Evolutionary conservation across 2,113 vertebrate species (phyloP), one percentile per base, ranked within the genome.

Genomic region (Poeciliopsis prolifica): DNA sequence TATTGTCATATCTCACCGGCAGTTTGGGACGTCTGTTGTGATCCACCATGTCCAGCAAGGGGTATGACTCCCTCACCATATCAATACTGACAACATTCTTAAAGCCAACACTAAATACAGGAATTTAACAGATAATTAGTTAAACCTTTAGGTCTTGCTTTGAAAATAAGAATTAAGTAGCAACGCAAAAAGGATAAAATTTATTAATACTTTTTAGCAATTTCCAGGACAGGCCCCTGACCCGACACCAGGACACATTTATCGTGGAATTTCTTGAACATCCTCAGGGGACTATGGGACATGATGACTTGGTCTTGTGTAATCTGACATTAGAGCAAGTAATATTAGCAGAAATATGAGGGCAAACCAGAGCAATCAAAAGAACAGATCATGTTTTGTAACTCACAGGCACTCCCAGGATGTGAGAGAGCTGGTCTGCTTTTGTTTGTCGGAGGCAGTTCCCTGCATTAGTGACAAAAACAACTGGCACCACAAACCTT

Each of bases 401-500:
- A 92, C 96, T 96, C 85, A 97, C 97, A 19, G 95, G 93, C 30
- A 98, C 95, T 74, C 95, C 96, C 81, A 98, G 92, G 3, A 98
- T 90, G 65, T 96, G 93, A 19, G 96, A 95, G 72, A 98, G 82
- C 88, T 97, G 96, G 75, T 96, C 96, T 0, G 96, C 97, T 89
- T 98, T 98, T 4, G 93, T 92, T 90, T 98, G 96, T 61, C 95
- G 91, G 61, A 96, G 95, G 84, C 96, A 96, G 65, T 97, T 96
- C 74, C 97, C 96, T 30, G 96, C 96, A 12, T 97, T 98, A n/a
- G 97, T 98, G 76, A 98, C 97, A 84, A 98, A 98, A 1, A 97
- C 96, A 3, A 96, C 94, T 3, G 97, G 97, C 87, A 96, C 94
- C 86, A 95, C 78, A 88, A 97, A 97, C 1, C 94, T 94, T 79